phyloP scores from a whole-genome alignment of 2,888 invertebrate genomes.

The Baronia brevicornis region DNA sequence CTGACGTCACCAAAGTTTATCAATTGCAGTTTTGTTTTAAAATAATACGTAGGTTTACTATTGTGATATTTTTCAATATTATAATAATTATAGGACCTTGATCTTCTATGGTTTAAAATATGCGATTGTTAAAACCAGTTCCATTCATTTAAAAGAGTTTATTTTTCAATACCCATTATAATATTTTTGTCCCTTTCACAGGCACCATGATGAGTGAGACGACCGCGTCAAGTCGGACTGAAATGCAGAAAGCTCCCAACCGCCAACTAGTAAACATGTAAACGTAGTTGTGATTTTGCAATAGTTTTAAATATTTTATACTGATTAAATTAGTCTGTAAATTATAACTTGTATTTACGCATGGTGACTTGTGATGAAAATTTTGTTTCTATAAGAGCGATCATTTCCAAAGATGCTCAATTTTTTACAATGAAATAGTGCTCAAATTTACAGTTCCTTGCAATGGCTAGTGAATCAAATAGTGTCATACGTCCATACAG shows the following conservation, averaged over 20 bases:
- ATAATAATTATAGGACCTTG: too few relatives aligned
- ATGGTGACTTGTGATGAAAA: slow-evolving; percentile 14
- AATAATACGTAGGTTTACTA: too few relatives aligned
- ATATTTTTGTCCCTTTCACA: slow-evolving; percentile 47
- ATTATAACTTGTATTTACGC: slow-evolving; percentile 9
- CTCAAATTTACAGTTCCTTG: slow-evolving; percentile 41
- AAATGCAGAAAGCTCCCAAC: slow-evolving; percentile 28
- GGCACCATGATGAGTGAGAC: slow-evolving; percentile 35
- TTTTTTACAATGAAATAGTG: slow-evolving; percentile 18
- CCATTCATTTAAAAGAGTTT: slow-evolving; percentile 30
- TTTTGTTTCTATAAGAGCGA: slow-evolving; percentile 17
- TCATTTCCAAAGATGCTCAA: slow-evolving; percentile 33
- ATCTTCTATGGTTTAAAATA: slow-evolving; percentile 17
- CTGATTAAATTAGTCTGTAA: slow-evolving; percentile 19
- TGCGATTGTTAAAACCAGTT: slow-evolving; percentile 27
- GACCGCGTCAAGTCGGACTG: slow-evolving; percentile 16
- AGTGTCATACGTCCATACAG: slow-evolving; percentile 40
- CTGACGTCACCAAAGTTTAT: too few relatives aligned
- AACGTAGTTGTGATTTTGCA: slow-evolving; percentile 24
- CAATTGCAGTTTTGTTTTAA: too few relatives aligned
- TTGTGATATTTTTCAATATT: too few relatives aligned
- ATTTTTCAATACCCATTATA: slow-evolving; percentile 46
- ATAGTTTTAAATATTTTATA: slow-evolving; percentile 20
- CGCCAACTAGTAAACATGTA: slow-evolving; percentile 27
- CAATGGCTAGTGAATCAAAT: slow-evolving; percentile 44